These are phyloP conservation scores for Clamator glandarius DNA, from an alignment of 2,797 vertebrate genomes.

Conservation along the genomic window DNA sequence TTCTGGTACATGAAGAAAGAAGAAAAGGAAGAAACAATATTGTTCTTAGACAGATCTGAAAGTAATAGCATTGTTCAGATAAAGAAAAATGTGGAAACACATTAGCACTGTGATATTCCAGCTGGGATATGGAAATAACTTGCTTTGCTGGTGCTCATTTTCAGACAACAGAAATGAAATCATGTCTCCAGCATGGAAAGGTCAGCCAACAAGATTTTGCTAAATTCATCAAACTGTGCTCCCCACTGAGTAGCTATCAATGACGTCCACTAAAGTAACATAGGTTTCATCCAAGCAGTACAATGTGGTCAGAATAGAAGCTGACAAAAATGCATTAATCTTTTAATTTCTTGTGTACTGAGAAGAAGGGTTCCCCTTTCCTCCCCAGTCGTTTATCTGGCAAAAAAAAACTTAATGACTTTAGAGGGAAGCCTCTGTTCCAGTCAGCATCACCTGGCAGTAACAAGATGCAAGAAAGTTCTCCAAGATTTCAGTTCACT, in stretches of 20 bases:
- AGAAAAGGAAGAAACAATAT: not conserved
- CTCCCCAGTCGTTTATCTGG: slow-evolving; percentile 34
- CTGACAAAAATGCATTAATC: slow-evolving; percentile 15
- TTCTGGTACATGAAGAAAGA: not conserved
- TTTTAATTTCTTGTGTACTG: slow-evolving; percentile 44
- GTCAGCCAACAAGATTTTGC: slow-evolving; percentile 65
- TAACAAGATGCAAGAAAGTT: slow-evolving; percentile 29
- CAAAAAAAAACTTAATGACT: slow-evolving; percentile 16
- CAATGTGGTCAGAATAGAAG: slow-evolving; percentile 49
- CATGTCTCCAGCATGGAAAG: slow-evolving; percentile 60
- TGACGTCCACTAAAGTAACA: slow-evolving; percentile 7
- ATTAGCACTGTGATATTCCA: slow-evolving; percentile 24
- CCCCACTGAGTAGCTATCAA: slow-evolving; percentile 17
- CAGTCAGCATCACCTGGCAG: slow-evolving; percentile 52
- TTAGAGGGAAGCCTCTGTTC: slow-evolving; percentile 30
- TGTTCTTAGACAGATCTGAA: slow-evolving; percentile 48
- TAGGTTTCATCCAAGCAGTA: slow-evolving; percentile 46
- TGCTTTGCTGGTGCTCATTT: slow-evolving; percentile 56
- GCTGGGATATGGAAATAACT: slow-evolving; percentile 64
- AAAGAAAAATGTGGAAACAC: slow-evolving; percentile 41
- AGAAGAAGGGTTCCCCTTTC: slow-evolving; percentile 33
- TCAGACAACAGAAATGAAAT: slow-evolving; percentile 74
- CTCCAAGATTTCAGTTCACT: slow-evolving; percentile 4
- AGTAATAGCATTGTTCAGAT: slow-evolving; percentile 6
- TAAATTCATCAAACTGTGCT: slow-evolving; percentile 62